Conservation (phyloP, 2,797 vertebrate species). For the Phataginus tetradactyla region DNA sequence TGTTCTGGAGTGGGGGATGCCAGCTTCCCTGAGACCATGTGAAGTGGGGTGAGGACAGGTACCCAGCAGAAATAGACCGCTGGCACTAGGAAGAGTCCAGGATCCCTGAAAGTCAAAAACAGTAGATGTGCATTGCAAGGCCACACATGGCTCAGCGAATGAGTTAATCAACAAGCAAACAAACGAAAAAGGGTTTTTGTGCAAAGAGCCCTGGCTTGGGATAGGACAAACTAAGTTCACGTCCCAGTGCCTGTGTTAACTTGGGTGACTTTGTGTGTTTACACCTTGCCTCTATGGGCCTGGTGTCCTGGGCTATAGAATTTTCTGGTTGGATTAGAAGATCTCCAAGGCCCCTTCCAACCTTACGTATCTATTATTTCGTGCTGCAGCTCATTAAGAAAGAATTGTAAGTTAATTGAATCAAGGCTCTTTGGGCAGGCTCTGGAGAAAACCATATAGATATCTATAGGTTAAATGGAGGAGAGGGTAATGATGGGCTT, state of each 20-base stretch:
- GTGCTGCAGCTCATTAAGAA: slow-evolving; percentile 62
- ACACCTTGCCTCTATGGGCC: neutral
- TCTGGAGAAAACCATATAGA: slow-evolving; percentile 61
- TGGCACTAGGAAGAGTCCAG: neutral
- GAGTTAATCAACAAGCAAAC: neutral
- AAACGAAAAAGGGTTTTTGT: neutral
- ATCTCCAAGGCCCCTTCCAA: slow-evolving; percentile 43
- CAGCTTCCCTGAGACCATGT: neutral
- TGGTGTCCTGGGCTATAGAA: neutral
- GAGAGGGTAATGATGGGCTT: neutral
- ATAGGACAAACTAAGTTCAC: neutral
- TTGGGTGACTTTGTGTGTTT: neutral
- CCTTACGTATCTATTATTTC: slow-evolving; percentile 35
- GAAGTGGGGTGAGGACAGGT: neutral
- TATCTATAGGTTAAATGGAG: slow-evolving; percentile 65
- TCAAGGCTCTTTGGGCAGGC: neutral
- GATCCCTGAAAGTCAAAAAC: neutral
- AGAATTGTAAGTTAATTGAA: slow-evolving; percentile 72
- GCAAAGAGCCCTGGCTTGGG: neutral
- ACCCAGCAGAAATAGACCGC: neutral
- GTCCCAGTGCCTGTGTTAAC: neutral
- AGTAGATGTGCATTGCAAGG: neutral
- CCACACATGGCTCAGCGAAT: neutral
- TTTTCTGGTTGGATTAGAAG: slow-evolving; percentile 50
- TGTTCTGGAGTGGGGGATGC: neutral